Base-by-base conservation (phyloP, 92 coral and sea anemone species). In the Umimayanthus chanpuru region DNA sequence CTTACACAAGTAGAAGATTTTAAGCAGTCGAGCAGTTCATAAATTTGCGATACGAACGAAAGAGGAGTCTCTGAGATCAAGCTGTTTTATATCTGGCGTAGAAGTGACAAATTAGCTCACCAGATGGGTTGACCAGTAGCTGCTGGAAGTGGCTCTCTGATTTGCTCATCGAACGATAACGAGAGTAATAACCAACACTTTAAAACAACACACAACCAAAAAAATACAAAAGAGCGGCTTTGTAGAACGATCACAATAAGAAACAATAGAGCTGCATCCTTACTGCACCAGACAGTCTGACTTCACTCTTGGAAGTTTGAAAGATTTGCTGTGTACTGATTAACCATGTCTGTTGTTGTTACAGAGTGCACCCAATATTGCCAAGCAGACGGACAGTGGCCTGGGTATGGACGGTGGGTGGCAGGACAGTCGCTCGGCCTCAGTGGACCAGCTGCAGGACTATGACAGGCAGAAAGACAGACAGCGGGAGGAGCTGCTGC, bases 311-410 rank as follows among this genome's bases (percentile, higher is more conserved):
- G 5, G 23, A 0, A 56, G 36, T 32, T 32, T 32, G 36, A 32
- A 32, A 32, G 36, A 32, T 2, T 32, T 32, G 65, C 23, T 14
- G 65, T 21, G 7, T 5, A 21, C 68, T 61, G 68, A 2, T 20
- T 47, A 41, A 71, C 28, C 77, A 23, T 41, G 23, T 76, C 81
- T 40, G 21, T 78, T 78, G 30, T 92, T 86, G 36, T 66, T 76
- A 18, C 85, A 94, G 98, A 91, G 98, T 88, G 94, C 88, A 4
- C 98, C 98, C 15, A 89, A 94, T 77, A 87, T 94, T n/a, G 77
- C 90, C 47, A 83, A 89, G 58, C 81, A 89, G 81, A 85, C 65
- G 38, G 91, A 91, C 40, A 85, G 67, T 4, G 73, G 80, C 77
- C 55, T 72, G 23, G 68, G 93, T 4, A 73, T 74, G 64, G 91